Conservation (phyloP, 2,113 vertebrate species). For the Terrapene triunguis region DNA sequence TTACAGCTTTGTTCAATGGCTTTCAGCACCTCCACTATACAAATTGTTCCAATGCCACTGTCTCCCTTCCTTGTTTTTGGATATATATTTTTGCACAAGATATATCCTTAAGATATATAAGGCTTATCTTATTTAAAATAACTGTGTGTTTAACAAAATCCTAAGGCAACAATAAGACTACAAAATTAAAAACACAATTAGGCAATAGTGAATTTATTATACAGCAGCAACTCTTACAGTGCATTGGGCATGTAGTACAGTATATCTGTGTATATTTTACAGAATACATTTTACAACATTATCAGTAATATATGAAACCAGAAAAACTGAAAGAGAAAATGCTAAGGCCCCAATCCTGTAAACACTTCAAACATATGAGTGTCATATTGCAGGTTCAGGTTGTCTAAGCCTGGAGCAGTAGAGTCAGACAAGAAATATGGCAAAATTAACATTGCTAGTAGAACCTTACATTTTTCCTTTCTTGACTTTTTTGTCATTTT, state of each 20-base stretch:
- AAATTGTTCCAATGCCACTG: too few species aligned
- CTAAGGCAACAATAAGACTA: neutral
- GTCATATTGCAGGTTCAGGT: neutral
- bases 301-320: neutral
- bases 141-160: accelerated
- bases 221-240: neutral
- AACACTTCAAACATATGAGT: neutral
- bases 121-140: neutral
- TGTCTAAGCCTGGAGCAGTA: neutral
- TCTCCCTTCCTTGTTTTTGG: neutral
- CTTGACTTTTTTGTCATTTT: neutral
- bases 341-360: neutral
- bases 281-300: neutral
- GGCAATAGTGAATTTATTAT: neutral
- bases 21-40: too few species aligned
- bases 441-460: neutral
- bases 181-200: neutral
- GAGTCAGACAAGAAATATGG: neutral
- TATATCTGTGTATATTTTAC: neutral
- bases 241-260: neutral
- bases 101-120: neutral
- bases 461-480: neutral
- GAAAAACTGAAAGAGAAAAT: neutral
- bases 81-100: neutral
- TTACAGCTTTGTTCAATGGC: too few species aligned